These are phyloP conservation scores for Iphiclides podalirius DNA, from an alignment of 2,888 invertebrate genomes.

Conservation along the genomic window DNA sequence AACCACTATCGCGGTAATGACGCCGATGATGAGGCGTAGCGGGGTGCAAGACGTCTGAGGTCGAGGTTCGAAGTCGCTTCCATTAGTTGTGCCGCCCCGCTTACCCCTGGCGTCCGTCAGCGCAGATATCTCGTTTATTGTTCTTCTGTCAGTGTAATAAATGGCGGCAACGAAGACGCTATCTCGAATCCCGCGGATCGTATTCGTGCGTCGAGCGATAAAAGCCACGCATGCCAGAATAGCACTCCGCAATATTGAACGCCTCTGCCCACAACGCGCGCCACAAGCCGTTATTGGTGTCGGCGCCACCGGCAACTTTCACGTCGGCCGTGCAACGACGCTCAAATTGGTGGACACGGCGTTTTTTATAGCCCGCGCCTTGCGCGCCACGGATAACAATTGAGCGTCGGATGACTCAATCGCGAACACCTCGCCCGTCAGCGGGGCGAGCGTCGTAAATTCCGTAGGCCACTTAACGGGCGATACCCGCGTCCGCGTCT, in stretches of 20 bases:
- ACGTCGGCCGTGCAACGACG: conserved; percentile 66
- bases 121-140: conserved; percentile 65
- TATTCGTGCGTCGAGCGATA: conserved; percentile 46
- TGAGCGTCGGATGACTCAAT: conserved; percentile 47
- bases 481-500: conserved; percentile 65
- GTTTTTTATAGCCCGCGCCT: conserved; percentile 16
- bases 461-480: conserved; percentile 71
- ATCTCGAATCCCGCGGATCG: conserved; percentile 56
- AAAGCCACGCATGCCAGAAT: conserved; percentile 47
- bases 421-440: conserved; percentile 55
- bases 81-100: conserved; percentile 57
- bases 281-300: conserved; percentile 68
- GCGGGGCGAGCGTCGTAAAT: conserved; percentile 65
- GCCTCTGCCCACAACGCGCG: conserved; percentile 53
- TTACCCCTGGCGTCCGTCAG: conserved; percentile 37
- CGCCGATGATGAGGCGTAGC: conserved; percentile 19
- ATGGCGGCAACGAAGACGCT: conserved; percentile 57
- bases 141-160: conserved; percentile 66
- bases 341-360: conserved; percentile 61
- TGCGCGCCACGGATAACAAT: conserved; percentile 41
- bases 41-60: conserved; percentile 41
- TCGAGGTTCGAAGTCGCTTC: conserved; percentile 54
- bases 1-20: conserved; percentile 15
- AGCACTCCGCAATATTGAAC: conserved; percentile 54
- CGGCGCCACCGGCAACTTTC: conserved; percentile 77